Evolutionary conservation across 2,888 invertebrate genomes (phyloP), one percentile per base, ranked within the genome.

Genomic region (Belgica antarctica): DNA sequence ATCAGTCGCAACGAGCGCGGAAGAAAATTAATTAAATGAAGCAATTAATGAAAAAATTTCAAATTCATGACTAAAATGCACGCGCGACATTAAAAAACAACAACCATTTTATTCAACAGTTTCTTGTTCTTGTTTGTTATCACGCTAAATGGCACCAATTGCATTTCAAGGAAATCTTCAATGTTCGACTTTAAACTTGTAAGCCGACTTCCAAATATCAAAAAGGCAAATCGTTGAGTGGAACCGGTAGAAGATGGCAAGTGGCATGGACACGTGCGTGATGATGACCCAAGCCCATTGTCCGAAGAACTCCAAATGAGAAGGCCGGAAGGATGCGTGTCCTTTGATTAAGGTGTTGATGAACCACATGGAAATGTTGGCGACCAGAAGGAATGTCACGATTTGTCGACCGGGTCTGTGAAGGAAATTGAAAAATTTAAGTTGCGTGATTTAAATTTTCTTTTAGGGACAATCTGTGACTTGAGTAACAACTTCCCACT

Each of bases 251-350:
- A 70, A 70, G 4, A 70, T 70, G 17, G 70, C 59, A 22, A 70
- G 27, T 0, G 94, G 94, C 87, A 92, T 92, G 0, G 92, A 91
- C 0, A 94, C 88, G 77, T 94, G 92, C 0, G 91, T 92, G 74
- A 94, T 92, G 74, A 94, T 90, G 0, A 92, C 92, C 94, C 94
- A 94, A 1, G 91, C 90, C 92, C 92, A 92, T 0, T 89, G 85
- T 0, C 92, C 92, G 76, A 89, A 93, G 80, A 94, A 92, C 66
- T 87, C 81, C 15, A 70, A 31, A 57, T 70, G 70, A 1, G 59
- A 24, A 15, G 70, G 70, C 25, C 70, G 36, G 15, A 70, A 70
- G n/a, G 31, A 22, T 17, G 70, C 70, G n/a, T 70, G 70, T 17
- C 70, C 70, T 41, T 70, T 70, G 17, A 70, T 70, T 61, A 70